phyloP scores from a whole-genome alignment of 2,888 invertebrate genomes.

The Drosophila kambysellisi region DNA sequence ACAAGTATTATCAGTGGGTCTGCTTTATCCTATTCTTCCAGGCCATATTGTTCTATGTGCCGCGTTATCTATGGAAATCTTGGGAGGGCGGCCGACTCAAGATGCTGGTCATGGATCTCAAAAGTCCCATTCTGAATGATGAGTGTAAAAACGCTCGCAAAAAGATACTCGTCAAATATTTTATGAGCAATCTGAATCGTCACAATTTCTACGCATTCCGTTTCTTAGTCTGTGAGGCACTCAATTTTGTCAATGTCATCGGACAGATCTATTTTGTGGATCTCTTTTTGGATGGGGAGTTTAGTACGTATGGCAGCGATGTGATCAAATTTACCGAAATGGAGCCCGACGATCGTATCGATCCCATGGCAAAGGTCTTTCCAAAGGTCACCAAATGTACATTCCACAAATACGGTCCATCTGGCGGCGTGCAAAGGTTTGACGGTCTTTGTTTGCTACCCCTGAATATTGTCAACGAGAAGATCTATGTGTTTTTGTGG shows the following conservation, averaged over 20 bases:
- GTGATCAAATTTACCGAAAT: conserved; percentile 95
- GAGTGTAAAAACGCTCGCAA: conserved; percentile 93
- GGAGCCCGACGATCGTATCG: conserved; percentile 93
- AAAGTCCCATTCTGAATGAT: conserved; percentile 93
- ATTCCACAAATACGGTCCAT: conserved; percentile 98
- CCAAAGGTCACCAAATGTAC: conserved; percentile 97
- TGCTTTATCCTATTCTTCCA: conserved; percentile 96
- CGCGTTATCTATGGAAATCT: conserved; percentile 96
- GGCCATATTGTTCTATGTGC: conserved; percentile 95
- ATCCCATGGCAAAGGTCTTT: conserved; percentile 94
- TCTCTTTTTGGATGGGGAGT: conserved; percentile 95
- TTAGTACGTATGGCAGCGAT: conserved; percentile 95
- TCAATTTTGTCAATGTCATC: conserved; percentile 95
- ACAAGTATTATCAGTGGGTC: conserved; percentile 98
- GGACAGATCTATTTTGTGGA: conserved; percentile 97
- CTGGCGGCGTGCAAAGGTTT: conserved; percentile 95
- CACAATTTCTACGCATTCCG: conserved; percentile 96
- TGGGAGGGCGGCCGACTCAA: conserved; percentile 97
- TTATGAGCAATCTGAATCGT: conserved; percentile 91
- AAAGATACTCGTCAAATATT: conserved; percentile 93
- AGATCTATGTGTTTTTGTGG: conserved; percentile 97
- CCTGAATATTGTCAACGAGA: conserved; percentile 96
- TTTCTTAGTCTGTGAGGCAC: conserved; percentile 94
- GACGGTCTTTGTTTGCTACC: conserved; percentile 96
- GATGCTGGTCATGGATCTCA: conserved; percentile 95